Conservation (phyloP, 2,888 invertebrate genomes). For the Nomada fucata region DNA sequence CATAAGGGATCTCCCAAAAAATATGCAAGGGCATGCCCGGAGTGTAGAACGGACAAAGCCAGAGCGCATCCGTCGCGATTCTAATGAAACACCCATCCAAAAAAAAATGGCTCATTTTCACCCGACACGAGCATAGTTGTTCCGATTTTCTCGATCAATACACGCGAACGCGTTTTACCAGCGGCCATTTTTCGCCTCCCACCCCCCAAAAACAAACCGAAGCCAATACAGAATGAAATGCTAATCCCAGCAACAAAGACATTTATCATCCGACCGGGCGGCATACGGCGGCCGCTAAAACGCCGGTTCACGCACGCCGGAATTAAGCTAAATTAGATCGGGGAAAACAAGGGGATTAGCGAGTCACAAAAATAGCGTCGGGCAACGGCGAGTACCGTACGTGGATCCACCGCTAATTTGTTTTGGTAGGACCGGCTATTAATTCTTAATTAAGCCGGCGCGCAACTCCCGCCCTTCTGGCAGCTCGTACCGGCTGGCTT, state of each 20-base stretch:
- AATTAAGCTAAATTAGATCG: conserved; percentile 34
- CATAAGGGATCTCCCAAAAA: no score
- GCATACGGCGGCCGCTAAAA: neutral
- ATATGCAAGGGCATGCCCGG: no score
- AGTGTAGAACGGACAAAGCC: no score
- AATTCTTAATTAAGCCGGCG: conserved; percentile 80
- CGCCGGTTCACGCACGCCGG: neutral
- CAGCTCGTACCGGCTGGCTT: conserved; percentile 72
- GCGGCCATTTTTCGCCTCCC: neutral
- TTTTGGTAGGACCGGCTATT: conserved; percentile 72
- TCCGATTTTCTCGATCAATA: neutral
- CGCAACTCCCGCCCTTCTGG: conserved; percentile 72
- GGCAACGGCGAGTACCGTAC: neutral
- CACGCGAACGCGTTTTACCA: neutral
- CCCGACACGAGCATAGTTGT: neutral
- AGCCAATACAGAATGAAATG: neutral
- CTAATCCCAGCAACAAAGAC: neutral
- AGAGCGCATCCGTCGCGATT: no score
- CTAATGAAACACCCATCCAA: no score
- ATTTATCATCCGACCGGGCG: neutral
- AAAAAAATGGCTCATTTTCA: no score
- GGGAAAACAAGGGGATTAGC: conserved; percentile 15
- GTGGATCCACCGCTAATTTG: conserved; percentile 63
- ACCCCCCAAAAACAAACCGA: no score
- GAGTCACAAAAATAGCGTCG: conserved; percentile 32